These are phyloP conservation scores for Dynastes hyllus DNA, from an alignment of 2,888 invertebrate genomes.

Conservation along the genomic window DNA sequence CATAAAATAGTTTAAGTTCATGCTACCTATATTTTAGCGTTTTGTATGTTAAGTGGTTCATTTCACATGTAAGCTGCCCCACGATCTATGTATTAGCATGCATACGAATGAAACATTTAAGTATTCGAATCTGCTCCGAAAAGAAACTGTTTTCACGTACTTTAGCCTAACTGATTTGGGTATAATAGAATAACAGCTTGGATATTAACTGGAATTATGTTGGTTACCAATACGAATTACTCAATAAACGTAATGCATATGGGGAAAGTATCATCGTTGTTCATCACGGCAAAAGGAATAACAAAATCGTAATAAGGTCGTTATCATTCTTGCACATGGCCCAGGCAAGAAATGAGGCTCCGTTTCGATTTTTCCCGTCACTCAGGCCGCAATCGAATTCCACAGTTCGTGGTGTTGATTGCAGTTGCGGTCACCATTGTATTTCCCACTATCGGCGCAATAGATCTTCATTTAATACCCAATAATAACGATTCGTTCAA, in stretches of 20 bases:
- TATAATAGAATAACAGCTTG: not conserved
- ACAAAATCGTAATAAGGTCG: constrained; percentile 28
- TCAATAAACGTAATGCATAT: constrained; percentile 11
- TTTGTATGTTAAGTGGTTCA: too few species aligned
- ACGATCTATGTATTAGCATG: too few species aligned
- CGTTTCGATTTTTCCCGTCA: constrained; percentile 26
- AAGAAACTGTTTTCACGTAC: not conserved
- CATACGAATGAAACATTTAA: too few species aligned
- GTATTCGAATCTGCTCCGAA: not conserved
- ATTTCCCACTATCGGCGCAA: constrained; percentile 40
- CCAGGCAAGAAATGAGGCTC: constrained; percentile 24
- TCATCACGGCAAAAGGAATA: constrained; percentile 12
- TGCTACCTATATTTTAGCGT: too few species aligned
- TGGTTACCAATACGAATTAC: not conserved
- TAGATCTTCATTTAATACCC: constrained; percentile 45
- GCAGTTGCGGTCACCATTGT: constrained; percentile 47
- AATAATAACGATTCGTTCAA: constrained; percentile 29
- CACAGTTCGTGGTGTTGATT: constrained; percentile 44
- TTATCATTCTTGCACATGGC: constrained; percentile 45
- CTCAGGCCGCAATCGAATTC: constrained; percentile 38
- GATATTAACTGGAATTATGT: not conserved
- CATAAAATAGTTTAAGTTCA: too few species aligned
- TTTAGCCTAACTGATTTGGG: not conserved
- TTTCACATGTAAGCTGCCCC: too few species aligned
- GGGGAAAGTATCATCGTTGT: not conserved